Evolutionary conservation across 2,888 invertebrate genomes (phyloP).

Genomic region (Pollenia griseotomentosa): DNA sequence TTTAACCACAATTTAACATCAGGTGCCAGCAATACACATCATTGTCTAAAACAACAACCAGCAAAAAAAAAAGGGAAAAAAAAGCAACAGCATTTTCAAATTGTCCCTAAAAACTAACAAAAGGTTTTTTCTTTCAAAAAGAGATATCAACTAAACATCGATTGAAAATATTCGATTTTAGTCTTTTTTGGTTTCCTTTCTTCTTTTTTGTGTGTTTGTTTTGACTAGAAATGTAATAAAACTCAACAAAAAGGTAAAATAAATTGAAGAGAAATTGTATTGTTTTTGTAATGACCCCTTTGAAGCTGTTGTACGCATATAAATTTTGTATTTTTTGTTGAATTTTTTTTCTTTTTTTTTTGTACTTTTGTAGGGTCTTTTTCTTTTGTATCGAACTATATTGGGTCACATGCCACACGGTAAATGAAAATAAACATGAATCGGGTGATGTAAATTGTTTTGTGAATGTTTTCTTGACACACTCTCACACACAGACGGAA

Average conservation of each 20-base stretch:
- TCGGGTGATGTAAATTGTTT: slow-evolving; percentile 67
- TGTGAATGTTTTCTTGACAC: slow-evolving; percentile 46
- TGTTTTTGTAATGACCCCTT: slow-evolving; percentile 19
- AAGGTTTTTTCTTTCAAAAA: slow-evolving; percentile 29
- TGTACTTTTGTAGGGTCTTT: slow-evolving; percentile 24
- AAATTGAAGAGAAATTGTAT: not conserved
- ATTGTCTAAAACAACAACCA: slow-evolving; percentile 44
- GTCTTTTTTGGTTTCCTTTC: slow-evolving; percentile 2
- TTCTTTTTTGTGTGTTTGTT: slow-evolving; percentile 19
- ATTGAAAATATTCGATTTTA: slow-evolving; percentile 23
- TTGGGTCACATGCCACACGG: slow-evolving; percentile 55
- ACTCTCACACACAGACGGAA: not conserved
- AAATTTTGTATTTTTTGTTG: slow-evolving; percentile 27
- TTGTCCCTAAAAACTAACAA: slow-evolving; percentile 54
- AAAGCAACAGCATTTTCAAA: slow-evolving; percentile 31
- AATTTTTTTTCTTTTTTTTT: not conserved
- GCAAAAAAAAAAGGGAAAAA: not conserved
- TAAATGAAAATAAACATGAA: slow-evolving; percentile 67
- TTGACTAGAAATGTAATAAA: slow-evolving; percentile 51
- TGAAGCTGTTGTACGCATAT: slow-evolving; percentile 33
- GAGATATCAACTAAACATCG: slow-evolving; percentile 13
- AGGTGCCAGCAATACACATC: slow-evolving; percentile 72
- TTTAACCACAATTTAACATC: slow-evolving; percentile 76
- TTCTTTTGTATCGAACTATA: slow-evolving; percentile 16
- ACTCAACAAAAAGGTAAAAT: slow-evolving; percentile 45